phyloP scores from a whole-genome alignment of 1,140 invertebrate genomes.

The Rhagoletis zephyria region DNA sequence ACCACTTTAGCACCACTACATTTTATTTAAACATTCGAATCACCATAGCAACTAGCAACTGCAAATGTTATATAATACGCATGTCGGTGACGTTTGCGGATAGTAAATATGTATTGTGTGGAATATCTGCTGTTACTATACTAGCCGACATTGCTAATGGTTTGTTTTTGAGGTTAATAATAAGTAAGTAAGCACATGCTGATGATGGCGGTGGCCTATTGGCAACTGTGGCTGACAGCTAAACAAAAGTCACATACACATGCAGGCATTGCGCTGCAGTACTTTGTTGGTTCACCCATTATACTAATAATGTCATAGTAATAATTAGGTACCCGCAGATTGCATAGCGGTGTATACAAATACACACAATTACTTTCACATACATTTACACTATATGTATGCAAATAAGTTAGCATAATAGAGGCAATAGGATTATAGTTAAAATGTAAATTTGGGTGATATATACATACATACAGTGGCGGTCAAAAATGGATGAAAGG shows the following conservation, averaged over 20 bases:
- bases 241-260: not conserved
- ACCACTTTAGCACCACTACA: too few relatives aligned
- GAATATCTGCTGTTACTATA: not conserved
- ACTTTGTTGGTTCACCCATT: not conserved
- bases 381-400: too few relatives aligned
- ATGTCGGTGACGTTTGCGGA: not conserved
- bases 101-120: not conserved
- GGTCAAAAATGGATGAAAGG: too few relatives aligned
- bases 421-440: too few relatives aligned
- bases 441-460: too few relatives aligned
- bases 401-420: too few relatives aligned
- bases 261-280: not conserved
- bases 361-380: too few relatives aligned
- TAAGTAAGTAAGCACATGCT: not conserved
- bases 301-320: not conserved
- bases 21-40: too few relatives aligned
- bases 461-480: too few relatives aligned
- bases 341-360: not conserved
- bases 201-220: not conserved
- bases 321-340: not conserved
- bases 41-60: too few relatives aligned
- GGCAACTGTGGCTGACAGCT: not conserved
- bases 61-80: too few relatives aligned
- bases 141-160: not conserved
- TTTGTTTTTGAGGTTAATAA: slow-evolving; percentile 18